A percentile compares a stretch with the other conserved stretches of the same genome.
Evolutionary conservation across 2,113 vertebrate species (phyloP).

Genomic region (Prochilodus magdalenae): DNA sequence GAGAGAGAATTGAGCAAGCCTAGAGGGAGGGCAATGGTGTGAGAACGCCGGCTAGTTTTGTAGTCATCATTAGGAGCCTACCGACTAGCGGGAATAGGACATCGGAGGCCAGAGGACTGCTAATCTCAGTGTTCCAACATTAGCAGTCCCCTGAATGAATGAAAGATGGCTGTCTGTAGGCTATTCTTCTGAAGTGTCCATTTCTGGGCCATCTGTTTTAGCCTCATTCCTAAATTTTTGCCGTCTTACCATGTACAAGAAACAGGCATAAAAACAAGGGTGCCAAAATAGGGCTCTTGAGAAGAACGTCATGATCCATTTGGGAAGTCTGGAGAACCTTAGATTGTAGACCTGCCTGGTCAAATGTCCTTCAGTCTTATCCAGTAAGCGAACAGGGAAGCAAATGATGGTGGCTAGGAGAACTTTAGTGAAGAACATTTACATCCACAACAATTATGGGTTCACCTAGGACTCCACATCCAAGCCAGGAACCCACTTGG

Average conservation of each 20-base stretch:
- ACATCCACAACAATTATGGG: no score
- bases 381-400: no score
- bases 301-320: no score
- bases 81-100: conserved; percentile 40
- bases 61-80: conserved; percentile 50
- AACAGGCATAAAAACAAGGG: conserved; percentile 17
- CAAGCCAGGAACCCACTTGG: no score
- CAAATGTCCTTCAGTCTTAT: no score
- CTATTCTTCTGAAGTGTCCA: conserved; percentile 30
- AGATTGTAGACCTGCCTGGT: no score
- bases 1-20: conserved; percentile 6
- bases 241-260: not conserved
- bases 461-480: no score
- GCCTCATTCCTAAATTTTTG: conserved; percentile 15
- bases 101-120: conserved; percentile 48
- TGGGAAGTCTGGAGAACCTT: no score
- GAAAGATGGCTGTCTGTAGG: conserved; percentile 39
- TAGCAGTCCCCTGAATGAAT: conserved; percentile 41
- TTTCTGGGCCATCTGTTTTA: conserved; percentile 1
- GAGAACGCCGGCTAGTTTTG: conserved; percentile 41
- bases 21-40: conserved; percentile 42
- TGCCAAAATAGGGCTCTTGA: no score
- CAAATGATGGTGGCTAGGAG: no score
- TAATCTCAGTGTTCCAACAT: conserved; percentile 48
- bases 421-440: no score